phyloP scores from a whole-genome alignment of 2,888 invertebrate species.

The Piscicola geometra region DNA sequence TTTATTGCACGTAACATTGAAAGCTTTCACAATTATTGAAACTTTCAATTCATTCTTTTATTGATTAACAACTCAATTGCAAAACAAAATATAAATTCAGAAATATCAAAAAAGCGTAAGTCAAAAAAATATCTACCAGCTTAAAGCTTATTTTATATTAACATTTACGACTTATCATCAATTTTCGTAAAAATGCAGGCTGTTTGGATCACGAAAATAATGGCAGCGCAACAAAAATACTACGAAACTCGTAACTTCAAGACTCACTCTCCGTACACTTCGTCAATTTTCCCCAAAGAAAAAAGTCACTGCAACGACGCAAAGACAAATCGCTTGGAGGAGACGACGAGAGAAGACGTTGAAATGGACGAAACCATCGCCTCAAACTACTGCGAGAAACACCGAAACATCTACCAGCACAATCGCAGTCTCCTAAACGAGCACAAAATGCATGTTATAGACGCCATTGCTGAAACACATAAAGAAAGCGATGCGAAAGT shows the following conservation, averaged over 20 bases:
- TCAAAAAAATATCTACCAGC: too few species aligned
- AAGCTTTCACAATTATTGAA: too few species aligned
- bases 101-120: too few species aligned
- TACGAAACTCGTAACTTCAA: neutral
- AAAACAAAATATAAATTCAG: too few species aligned
- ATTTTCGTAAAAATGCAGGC: too few species aligned
- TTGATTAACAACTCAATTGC: too few species aligned
- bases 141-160: too few species aligned
- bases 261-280: slow-evolving; percentile 6
- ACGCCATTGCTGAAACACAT: slow-evolving; percentile 7
- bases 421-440: neutral
- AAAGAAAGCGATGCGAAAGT: neutral
- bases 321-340: neutral
- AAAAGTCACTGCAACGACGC: neutral
- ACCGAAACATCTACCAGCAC: neutral
- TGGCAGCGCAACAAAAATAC: slow-evolving; percentile 23
- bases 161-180: too few species aligned
- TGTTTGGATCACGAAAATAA: slow-evolving; percentile 21
- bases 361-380: neutral
- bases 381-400: neutral
- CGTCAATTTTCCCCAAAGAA: slow-evolving; percentile 8
- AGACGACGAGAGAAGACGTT: neutral
- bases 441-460: neutral
- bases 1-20: too few species aligned
- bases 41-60: too few species aligned